phyloP scores from a whole-genome alignment of 1,140 invertebrate genomes.

The Lanistes nyassanus region DNA sequence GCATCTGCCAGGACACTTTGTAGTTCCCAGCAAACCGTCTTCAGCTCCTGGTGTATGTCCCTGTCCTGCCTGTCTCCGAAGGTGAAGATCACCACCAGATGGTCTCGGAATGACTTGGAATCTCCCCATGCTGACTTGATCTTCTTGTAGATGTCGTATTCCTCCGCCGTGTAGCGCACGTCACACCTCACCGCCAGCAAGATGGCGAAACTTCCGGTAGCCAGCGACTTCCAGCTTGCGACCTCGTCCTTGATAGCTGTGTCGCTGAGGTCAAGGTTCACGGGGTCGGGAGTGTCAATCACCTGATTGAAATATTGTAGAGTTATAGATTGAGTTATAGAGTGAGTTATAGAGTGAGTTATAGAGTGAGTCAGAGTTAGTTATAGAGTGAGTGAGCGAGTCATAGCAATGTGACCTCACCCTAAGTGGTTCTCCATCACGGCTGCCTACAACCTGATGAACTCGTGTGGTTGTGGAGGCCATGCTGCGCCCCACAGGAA shows the following conservation, averaged over 20 bases:
- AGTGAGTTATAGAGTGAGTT: too few species aligned
- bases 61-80: neutral
- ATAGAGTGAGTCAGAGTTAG: too few species aligned
- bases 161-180: conserved; percentile 6
- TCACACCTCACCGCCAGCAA: conserved; percentile 2
- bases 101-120: neutral
- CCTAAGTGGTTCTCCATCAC: too few species aligned
- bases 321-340: too few species aligned
- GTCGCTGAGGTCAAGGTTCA: neutral
- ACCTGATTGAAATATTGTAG: neutral
- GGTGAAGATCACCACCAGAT: too few species aligned
- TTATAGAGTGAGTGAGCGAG: too few species aligned
- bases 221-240: neutral
- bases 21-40: neutral
- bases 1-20: neutral
- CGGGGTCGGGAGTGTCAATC: conserved; percentile 7
- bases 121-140: neutral
- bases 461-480: too few species aligned
- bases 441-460: too few species aligned
- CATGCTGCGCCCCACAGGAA: too few species aligned
- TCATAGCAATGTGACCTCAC: too few species aligned
- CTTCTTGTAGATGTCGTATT: conserved; percentile 5
- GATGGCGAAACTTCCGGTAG: neutral
- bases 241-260: neutral
- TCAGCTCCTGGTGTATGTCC: neutral